Conservation (phyloP, 1,140 invertebrate genomes). For the Wiebesia pumilae region DNA sequence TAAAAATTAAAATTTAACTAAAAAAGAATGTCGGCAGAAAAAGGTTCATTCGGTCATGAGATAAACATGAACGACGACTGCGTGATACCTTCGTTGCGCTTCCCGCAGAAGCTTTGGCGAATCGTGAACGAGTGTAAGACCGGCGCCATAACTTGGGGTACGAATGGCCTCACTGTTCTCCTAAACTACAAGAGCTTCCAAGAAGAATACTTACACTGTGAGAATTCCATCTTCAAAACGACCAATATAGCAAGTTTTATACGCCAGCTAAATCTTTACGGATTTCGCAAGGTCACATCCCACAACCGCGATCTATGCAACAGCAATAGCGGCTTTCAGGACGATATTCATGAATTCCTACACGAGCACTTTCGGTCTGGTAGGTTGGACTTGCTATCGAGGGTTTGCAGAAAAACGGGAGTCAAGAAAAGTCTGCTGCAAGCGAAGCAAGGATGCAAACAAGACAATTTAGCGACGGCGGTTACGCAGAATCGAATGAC, state of each 20-base stretch:
- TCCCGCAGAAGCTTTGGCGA: conserved; percentile 79
- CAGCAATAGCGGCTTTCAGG: conserved; percentile 72
- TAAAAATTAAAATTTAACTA: background rate
- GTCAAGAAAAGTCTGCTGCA: conserved; percentile 58
- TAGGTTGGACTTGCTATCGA: conserved; percentile 74
- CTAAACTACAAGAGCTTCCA: conserved; percentile 77
- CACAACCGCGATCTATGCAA: conserved; percentile 74
- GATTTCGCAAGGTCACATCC: conserved; percentile 79
- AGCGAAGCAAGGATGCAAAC: background rate
- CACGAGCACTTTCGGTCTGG: conserved; percentile 77
- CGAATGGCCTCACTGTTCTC: conserved; percentile 75
- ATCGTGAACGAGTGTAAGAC: conserved; percentile 75
- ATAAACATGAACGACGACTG: background rate
- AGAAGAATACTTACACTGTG: conserved; percentile 75
- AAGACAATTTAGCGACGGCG: background rate
- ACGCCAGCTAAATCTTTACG: conserved; percentile 79
- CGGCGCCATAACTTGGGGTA: conserved; percentile 77
- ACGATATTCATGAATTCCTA: conserved; percentile 78
- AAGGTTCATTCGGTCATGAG: background rate
- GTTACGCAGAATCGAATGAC: background rate
- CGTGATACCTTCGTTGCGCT: conserved; percentile 72
- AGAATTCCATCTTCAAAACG: conserved; percentile 78
- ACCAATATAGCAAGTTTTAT: conserved; percentile 79
- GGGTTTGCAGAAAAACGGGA: conserved; percentile 76
- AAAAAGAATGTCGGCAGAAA: background rate